A percentile compares a stretch with the other conserved stretches of the same genome.
Conservation (phyloP, 2,113 vertebrate genomes). For the Tragelaphus imberbis region DNA sequence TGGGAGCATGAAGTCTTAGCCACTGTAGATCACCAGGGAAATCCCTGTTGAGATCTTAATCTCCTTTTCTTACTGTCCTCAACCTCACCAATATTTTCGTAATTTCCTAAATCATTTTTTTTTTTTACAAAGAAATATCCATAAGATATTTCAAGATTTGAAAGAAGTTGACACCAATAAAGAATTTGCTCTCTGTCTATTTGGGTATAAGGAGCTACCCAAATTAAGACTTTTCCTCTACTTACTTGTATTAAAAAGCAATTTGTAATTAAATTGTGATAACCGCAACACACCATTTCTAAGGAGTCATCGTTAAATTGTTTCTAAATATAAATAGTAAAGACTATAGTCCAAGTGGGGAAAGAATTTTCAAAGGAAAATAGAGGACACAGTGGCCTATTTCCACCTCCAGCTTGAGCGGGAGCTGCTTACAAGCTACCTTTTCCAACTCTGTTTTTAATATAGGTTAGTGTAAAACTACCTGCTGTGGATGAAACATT, state of each 20-base stretch:
- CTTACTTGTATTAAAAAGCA: constrained; percentile 8
- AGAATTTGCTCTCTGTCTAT: neutral
- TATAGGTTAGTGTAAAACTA: neutral
- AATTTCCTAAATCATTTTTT: constrained; percentile 5
- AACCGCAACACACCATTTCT: neutral
- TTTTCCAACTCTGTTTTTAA: neutral
- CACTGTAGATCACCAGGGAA: neutral
- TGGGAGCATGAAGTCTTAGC: neutral
- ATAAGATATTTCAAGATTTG: neutral
- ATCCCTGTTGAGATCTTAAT: neutral
- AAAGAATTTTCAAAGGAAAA: neutral
- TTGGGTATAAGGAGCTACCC: neutral
- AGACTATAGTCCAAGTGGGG: neutral
- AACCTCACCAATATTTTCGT: neutral
- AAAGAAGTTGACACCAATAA: neutral
- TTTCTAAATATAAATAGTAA: neutral
- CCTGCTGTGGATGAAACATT: neutral
- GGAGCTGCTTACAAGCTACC: neutral
- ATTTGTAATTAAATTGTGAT: neutral
- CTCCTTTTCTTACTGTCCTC: neutral
- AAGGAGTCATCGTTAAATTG: neutral
- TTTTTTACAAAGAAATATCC: neutral
- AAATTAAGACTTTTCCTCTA: neutral
- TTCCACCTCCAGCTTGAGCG: neutral
- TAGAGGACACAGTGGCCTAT: neutral